A percentile compares a stretch with the other conserved stretches of the same genome.
phyloP scores from a whole-genome alignment of 2,888 invertebrate species.

The Callyntrura sp. region DNA sequence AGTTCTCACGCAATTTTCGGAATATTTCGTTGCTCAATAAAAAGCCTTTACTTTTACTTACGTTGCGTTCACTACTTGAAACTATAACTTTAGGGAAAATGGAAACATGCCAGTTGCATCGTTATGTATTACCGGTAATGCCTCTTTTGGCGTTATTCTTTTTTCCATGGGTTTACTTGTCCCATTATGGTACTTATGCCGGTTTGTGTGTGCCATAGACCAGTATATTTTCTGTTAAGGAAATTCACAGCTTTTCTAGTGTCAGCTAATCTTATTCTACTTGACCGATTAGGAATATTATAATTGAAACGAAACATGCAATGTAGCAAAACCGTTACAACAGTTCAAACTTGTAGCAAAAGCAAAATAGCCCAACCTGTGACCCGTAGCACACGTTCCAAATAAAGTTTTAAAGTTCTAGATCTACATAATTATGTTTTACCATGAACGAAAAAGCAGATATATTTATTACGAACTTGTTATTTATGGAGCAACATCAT shows the following conservation, averaged over 20 bases:
- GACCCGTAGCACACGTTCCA: too few relatives aligned
- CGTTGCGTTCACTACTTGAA: constrained; percentile 16
- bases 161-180: too few relatives aligned
- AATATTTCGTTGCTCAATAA: constrained; percentile 57
- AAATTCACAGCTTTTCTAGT: neutral
- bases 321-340: neutral
- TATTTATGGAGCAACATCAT: too few relatives aligned
- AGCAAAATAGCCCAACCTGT: too few relatives aligned
- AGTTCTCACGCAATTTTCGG: constrained; percentile 66
- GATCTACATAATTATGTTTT: too few relatives aligned
- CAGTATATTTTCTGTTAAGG: neutral
- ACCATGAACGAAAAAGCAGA: too few relatives aligned
- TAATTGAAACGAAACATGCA: constrained; percentile 17
- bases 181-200: too few relatives aligned
- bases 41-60: constrained; percentile 15
- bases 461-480: too few relatives aligned
- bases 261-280: neutral
- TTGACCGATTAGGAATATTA: neutral
- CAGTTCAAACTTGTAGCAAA: too few relatives aligned
- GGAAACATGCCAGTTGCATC: neutral
- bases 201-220: too few relatives aligned
- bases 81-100: constrained; percentile 42
- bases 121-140: neutral
- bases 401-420: too few relatives aligned
- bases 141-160: too few relatives aligned